Evolutionary conservation across 2,888 invertebrate genomes (phyloP).

Genomic region (Nemurella pictetii): DNA sequence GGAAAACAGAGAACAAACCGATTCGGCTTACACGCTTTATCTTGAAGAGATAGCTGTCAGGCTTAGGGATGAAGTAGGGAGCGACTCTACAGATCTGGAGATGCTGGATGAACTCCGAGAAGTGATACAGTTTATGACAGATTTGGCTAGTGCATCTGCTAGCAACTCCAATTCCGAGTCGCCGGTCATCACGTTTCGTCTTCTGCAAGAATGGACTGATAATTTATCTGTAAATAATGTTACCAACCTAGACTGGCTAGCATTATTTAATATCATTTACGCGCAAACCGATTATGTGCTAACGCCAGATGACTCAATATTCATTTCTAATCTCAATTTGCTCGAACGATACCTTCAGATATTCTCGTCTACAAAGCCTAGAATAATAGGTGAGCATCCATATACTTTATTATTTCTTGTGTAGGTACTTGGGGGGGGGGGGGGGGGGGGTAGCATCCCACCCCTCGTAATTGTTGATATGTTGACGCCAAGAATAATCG

Average conservation of each 20-base stretch:
- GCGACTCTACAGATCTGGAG: not conserved
- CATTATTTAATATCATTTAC: conserved; percentile 49
- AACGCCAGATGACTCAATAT: conserved; percentile 41
- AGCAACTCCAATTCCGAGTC: not conserved
- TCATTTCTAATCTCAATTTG: conserved; percentile 15
- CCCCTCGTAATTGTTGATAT: no score
- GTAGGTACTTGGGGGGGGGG: not conserved
- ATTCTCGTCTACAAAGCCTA: conserved; percentile 30
- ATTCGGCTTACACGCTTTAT: conserved; percentile 9
- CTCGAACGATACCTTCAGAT: conserved; percentile 9
- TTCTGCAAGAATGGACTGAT: conserved; percentile 14
- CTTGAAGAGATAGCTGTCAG: conserved; percentile 18
- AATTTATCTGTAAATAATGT: not conserved
- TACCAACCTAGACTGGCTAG: conserved; percentile 42
- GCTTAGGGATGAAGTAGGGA: conserved; percentile 18
- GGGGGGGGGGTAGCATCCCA: no score
- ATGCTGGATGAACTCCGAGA: conserved; percentile 20
- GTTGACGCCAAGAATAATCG: no score
- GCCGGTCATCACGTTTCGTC: not conserved
- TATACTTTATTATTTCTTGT: no score
- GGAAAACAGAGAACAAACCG: not conserved
- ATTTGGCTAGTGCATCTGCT: not conserved
- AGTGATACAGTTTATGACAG: conserved; percentile 23
- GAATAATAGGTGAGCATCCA: conserved; percentile 20
- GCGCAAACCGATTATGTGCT: conserved; percentile 47